Conservation (phyloP, 2,113 vertebrate species). For the Boulengerochromis microlepis region DNA sequence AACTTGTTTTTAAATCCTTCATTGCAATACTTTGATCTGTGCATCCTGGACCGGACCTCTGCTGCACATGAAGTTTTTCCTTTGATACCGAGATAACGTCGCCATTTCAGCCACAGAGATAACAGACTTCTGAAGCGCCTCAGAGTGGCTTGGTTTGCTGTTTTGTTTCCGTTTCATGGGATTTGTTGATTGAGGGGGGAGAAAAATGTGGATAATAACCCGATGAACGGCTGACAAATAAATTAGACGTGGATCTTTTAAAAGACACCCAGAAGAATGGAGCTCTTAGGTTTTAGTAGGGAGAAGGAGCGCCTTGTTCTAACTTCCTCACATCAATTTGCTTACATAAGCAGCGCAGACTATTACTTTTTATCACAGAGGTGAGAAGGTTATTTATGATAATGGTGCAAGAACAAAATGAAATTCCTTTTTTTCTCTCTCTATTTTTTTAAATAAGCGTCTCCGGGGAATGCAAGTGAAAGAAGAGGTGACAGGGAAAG, state of each 20-base stretch:
- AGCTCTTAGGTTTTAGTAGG: not conserved
- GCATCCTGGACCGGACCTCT: not conserved
- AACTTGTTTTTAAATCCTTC: not conserved
- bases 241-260: not conserved
- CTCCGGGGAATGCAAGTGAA: not conserved
- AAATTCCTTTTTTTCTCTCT: not conserved
- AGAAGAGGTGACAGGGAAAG: not conserved
- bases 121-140: not conserved
- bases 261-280: not conserved
- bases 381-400: not conserved
- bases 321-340: not conserved
- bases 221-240: not conserved
- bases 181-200: not conserved
- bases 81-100: not conserved
- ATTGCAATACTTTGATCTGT: not conserved
- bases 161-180: not conserved
- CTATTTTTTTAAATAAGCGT: not conserved
- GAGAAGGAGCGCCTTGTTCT: not conserved
- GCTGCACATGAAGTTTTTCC: not conserved
- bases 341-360: not conserved
- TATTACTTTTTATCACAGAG: not conserved
- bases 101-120: not conserved
- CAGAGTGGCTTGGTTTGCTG: not conserved
- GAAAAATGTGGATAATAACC: not conserved
- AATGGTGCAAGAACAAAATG: not conserved